These are phyloP conservation scores for Microtus ochrogaster DNA, from an alignment of 2,113 vertebrate genomes.

Conservation along the genomic window DNA sequence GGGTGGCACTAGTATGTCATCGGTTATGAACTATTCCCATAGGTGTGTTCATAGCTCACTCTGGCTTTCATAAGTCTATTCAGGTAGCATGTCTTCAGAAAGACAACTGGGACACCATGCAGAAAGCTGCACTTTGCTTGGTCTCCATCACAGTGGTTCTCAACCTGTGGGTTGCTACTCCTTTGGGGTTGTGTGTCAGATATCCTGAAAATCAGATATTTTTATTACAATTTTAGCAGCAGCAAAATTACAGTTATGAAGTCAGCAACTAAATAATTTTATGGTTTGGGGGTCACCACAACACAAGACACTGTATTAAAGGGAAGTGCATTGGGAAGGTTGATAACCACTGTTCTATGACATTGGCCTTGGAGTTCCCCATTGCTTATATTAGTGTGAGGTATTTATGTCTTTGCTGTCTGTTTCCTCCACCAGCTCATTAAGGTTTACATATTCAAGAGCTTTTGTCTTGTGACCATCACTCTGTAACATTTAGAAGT, in stretches of 20 bases:
- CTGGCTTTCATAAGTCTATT: neutral
- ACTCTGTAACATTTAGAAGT: neutral
- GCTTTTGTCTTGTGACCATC: neutral
- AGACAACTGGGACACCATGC: accelerated
- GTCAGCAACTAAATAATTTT: neutral
- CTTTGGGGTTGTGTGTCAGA: neutral
- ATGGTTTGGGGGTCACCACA: neutral
- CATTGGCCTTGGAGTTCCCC: neutral
- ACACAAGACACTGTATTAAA: neutral
- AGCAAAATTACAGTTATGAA: neutral
- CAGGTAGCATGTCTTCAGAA: neutral
- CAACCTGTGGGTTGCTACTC: neutral
- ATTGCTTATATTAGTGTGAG: neutral
- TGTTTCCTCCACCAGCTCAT: neutral
- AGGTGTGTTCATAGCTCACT: neutral
- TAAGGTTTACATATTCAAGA: neutral
- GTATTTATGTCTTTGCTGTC: neutral
- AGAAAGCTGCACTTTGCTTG: neutral
- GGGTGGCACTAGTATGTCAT: neutral
- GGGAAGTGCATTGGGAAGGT: neutral
- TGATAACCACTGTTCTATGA: neutral
- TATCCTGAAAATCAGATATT: neutral
- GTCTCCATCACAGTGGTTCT: neutral
- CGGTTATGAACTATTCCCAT: neutral
- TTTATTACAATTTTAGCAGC: neutral